Base-by-base conservation (phyloP, 2,888 invertebrate species). In the Phania funesta region DNA sequence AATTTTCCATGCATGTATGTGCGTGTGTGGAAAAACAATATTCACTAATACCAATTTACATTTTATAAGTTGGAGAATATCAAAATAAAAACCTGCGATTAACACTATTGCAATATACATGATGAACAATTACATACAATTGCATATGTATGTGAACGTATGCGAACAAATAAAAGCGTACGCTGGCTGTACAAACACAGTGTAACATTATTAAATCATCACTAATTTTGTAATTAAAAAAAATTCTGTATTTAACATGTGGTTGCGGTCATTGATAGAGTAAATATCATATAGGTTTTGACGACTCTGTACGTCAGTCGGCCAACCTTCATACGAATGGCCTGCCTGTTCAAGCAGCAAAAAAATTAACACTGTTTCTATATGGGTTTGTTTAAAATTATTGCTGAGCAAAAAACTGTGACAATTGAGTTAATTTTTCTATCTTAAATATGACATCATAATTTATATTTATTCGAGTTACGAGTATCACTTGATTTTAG, bases 141-240 rank as follows among this genome's bases (percentile, higher is more conserved):
- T 3, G 5, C 4, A 11, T 8, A 9, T n/a, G n/a, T 9, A 24
- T 24, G 22, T 11, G 32, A 16, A 16, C 8, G 16, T 32, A 13
- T 64, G 18, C 0, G 16, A 24, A 22, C 3, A 48, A 22, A 11
- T 22, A 48, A 11, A 48, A 44, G 0, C n/a, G n/a, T n/a, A n/a
- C n/a, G n/a, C n/a, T n/a, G n/a, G n/a, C n/a, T n/a, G n/a, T n/a
- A n/a, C n/a, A n/a, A n/a, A 26, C 13, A 38, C 26, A 24, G 38
- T 58, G 22, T 44, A 60, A 60, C 44, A 50, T 68, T 76, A 76
- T 76, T 65, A 67, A 76, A 76, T 68, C 76, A 76, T 76, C 60
- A 76, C 67, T 50, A 60, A 50, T 68, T 76, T 68, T 68, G 65
- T 58, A 75, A 65, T 67, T 67, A 58, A 75, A 75, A 75, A 56